Percentiles rank a stretch among this genome's conserved stretches.
These are phyloP conservation scores for Clistopyga incitator DNA, from an alignment of 2,888 invertebrate genomes.

Conservation along the genomic window DNA sequence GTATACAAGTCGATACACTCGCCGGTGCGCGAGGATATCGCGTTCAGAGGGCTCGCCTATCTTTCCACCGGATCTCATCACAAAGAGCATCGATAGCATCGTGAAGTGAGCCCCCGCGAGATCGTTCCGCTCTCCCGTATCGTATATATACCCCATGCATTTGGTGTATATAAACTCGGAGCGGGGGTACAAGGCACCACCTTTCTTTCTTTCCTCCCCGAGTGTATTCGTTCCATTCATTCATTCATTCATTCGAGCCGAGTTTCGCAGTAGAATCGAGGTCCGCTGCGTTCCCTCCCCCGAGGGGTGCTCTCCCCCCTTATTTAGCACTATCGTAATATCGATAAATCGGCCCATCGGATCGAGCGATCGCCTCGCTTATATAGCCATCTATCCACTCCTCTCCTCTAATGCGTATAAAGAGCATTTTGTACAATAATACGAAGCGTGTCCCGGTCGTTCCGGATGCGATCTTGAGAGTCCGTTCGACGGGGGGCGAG, in stretches of 20 bases:
- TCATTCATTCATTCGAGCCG: slow-evolving; percentile 67
- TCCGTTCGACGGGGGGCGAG: slow-evolving; percentile 30
- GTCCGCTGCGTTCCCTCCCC: slow-evolving; percentile 27
- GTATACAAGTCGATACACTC: slow-evolving; percentile 59
- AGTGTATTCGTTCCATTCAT: slow-evolving; percentile 67
- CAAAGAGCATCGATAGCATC: slow-evolving; percentile 81
- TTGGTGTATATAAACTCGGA: slow-evolving; percentile 64
- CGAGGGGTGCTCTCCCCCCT: slow-evolving; percentile 7
- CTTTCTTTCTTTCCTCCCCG: slow-evolving; percentile 68
- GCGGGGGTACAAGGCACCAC: slow-evolving; percentile 6
- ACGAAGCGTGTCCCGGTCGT: slow-evolving; percentile 50
- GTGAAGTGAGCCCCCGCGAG: slow-evolving; percentile 71
- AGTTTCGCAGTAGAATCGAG: slow-evolving; percentile 25
- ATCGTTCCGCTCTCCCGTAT: slow-evolving; percentile 64
- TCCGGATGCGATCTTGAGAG: slow-evolving; percentile 49
- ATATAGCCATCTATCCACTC: slow-evolving; percentile 12
- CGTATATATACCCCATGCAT: slow-evolving; percentile 78
- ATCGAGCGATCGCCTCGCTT: slow-evolving; percentile 22
- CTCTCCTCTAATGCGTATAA: slow-evolving; percentile 33
- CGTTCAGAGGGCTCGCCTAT: slow-evolving; percentile 75
- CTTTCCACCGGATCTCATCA: slow-evolving; percentile 80
- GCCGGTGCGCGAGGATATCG: slow-evolving; percentile 23
- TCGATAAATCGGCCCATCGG: slow-evolving; percentile 61
- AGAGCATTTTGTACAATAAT: slow-evolving; percentile 44
- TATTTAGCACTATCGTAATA: slow-evolving; percentile 53